Percentiles rank a stretch among this genome's conserved stretches.
phyloP scores from a whole-genome alignment of 2,797 vertebrate genomes.

The Antennarius maculatus region DNA sequence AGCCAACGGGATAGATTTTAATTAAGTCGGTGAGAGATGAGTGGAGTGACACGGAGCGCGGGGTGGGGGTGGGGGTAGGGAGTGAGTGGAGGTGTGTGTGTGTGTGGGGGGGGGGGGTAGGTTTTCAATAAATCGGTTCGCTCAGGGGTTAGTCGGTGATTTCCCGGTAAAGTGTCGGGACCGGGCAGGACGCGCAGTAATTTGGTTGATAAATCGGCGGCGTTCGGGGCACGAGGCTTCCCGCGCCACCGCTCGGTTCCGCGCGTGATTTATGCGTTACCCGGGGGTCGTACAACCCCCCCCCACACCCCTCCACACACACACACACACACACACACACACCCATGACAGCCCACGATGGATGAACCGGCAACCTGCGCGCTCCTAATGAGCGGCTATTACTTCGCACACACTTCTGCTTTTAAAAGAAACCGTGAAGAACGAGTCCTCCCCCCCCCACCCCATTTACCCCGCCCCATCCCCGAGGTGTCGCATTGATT shows the following conservation, averaged over 20 bases:
- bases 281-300: constrained; percentile 87
- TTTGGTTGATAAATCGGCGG: constrained; percentile 96
- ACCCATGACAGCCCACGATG: constrained; percentile 93
- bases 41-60: constrained; percentile 72
- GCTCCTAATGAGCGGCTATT: constrained; percentile 97
- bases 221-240: constrained; percentile 82
- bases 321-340: constrained; percentile 73
- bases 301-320: too few relatives aligned
- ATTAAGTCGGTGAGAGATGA: constrained; percentile 82
- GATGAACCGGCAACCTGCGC: constrained; percentile 91
- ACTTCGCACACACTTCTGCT: constrained; percentile 84
- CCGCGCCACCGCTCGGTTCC: constrained; percentile 74
- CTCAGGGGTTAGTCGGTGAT: constrained; percentile 83
- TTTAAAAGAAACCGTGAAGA: constrained; percentile 80
- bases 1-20: constrained; percentile 82
- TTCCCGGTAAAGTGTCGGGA: constrained; percentile 85
- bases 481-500: constrained; percentile 95
- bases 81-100: neutral
- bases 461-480: constrained; percentile 51
- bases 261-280: constrained; percentile 95
- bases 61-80: constrained; percentile 45
- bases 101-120: constrained; percentile 56
- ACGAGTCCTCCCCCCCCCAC: constrained; percentile 70
- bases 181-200: constrained; percentile 87
- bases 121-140: constrained; percentile 83